Evolutionary conservation across 2,113 vertebrate species (phyloP), one percentile per base, ranked within the genome.

Genomic region (Percopsis transmontana): DNA sequence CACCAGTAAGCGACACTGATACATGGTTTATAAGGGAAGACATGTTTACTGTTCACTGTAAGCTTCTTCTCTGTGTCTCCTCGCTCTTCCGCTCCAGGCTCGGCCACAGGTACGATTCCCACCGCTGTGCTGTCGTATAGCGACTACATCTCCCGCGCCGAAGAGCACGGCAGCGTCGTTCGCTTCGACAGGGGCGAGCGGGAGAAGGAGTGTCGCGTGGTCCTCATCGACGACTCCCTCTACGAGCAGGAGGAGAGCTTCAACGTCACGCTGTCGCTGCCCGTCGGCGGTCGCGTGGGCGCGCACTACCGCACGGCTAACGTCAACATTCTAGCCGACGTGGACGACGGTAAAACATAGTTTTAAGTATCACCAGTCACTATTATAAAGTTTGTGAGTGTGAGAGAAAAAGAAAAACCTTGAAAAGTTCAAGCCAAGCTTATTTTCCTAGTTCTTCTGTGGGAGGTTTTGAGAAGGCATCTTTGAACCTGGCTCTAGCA

Each of bases 141-240:
- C 0, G 97, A 99, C 88, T 99, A 94, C 88, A 96, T 99, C 84
- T 96, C 96, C 24, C 91, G 96, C 16, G 93, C 93, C 0, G 96
- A 99, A 87, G 95, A 95, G 70, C 94, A 94, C 75, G 86, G 70
- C 89, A 97, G 96, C 12, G 1, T 97, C n/a, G 63, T 99, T 3
- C 94, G 87, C 58, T 99, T 99, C 60, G 91, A 95, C 81, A 94
- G 87, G 80, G 95, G 89, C 0, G 94, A 98, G 65, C 60, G 16
- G 0, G 95, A 97, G 84, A 95, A 95, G 80, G 72, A 38, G 58
- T 98, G 97, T 56, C 93, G 94, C 0, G 72, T 98, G 0, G 64
- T 96, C 42, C 74, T 99, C 66, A 98, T 98, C 27, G 96, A 98
- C 0, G 96, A 99, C 79, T 97, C 96, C 0, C 73, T 98, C 67